Base-by-base conservation (phyloP, 2,888 invertebrate genomes). In the Periphyllus acericola region DNA sequence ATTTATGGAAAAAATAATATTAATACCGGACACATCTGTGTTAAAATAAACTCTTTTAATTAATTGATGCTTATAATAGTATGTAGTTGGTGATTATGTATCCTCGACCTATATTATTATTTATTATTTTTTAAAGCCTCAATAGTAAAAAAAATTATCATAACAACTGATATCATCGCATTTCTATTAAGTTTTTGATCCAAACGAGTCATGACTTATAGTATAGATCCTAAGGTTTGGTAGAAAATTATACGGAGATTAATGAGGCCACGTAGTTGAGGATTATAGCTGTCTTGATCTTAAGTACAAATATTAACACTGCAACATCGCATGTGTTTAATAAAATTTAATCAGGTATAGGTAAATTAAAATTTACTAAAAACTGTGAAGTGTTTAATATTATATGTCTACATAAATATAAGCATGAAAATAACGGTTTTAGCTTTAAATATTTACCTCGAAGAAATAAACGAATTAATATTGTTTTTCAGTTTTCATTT, bases 71-170 rank as follows among this genome's bases (percentile, higher is more conserved):
- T 52, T 34, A 40, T 84, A 55, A 78, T 46, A 68, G 6, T 76
- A 76, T 79, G 40, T 79, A 86, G 55, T 86, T 80, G 71, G 71
- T 86, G 71, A 79, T 86, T 79, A 86, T 25, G n/a, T 78, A 79
- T 79, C 86, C 79, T 86, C 86, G 79, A 86, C 79, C 86, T 86
- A 79, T 72, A 79, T 86, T 86, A 86, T 79, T 79, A 86, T 79
- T 71, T 79, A 46, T 85, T 85, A 78, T 85, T 68, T 55, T 86
- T 3, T 80, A 83, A 75, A 83, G 19, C 32, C 29, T 74, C 19
- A 66, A 75, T 19, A 40, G 29, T 9, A 19, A 40, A 71, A 19
- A 71, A 71, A 46, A 83, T 72, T 71, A 71, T 82, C 46, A 82
- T 71, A 46, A 40, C 9, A 19, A 11, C 66, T 68, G 36, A 80